A percentile compares a stretch with the other conserved stretches of the same genome.
These are phyloP conservation scores for Agapostemon virescens DNA, from an alignment of 2,888 invertebrate species.

Conservation along the genomic window DNA sequence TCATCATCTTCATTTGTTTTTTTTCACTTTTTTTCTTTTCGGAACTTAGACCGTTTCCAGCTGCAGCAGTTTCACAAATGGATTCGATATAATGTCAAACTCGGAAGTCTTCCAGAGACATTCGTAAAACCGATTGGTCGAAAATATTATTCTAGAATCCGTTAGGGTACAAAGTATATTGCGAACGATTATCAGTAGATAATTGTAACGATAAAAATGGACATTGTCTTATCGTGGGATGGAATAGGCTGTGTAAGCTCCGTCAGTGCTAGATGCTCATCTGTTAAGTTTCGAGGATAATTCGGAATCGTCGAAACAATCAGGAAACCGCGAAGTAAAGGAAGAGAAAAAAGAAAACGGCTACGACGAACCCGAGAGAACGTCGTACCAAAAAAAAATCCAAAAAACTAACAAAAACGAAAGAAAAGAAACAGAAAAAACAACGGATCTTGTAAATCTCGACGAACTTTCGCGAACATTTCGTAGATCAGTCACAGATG, in stretches of 20 bases:
- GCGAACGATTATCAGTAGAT: slow-evolving; percentile 66
- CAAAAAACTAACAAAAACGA: too few relatives aligned
- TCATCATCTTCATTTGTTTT: too few relatives aligned
- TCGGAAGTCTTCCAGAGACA: slow-evolving; percentile 67
- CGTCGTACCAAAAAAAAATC: background rate
- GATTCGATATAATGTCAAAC: slow-evolving; percentile 60
- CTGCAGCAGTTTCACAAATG: slow-evolving; percentile 28
- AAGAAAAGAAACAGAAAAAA: background rate
- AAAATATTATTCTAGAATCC: slow-evolving; percentile 69
- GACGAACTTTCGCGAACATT: background rate
- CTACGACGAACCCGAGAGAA: background rate
- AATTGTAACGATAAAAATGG: slow-evolving; percentile 72
- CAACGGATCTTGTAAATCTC: background rate
- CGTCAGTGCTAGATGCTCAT: slow-evolving; percentile 65
- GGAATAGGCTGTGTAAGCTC: slow-evolving; percentile 76
- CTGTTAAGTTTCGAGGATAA: slow-evolving; percentile 32
- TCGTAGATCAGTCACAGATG: background rate
- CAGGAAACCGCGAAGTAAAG: background rate
- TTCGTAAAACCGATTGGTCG: slow-evolving; percentile 70
- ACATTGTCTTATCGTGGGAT: slow-evolving; percentile 74
- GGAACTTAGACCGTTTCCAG: slow-evolving; percentile 9
- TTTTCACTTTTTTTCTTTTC: too few relatives aligned
- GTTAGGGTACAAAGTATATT: slow-evolving; percentile 69
- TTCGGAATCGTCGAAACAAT: background rate
- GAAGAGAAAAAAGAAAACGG: background rate